Base-by-base conservation (phyloP, 2,113 vertebrate species). In the Urocitellus parryii region DNA sequence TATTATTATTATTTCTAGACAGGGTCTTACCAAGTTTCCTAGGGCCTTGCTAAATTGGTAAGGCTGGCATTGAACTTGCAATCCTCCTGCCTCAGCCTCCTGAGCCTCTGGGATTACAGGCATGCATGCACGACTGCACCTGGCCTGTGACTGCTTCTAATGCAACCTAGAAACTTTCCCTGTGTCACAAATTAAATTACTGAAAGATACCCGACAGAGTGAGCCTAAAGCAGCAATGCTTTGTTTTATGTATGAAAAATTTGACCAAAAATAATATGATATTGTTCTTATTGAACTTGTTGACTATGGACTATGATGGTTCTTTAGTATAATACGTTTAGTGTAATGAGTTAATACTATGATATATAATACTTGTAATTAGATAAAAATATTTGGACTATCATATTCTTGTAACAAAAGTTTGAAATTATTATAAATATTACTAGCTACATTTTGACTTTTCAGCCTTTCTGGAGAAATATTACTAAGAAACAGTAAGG, bases 371-470 rank as follows among this genome's bases (percentile, higher is more conserved):
- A 29, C 34, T 88, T 93, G 67, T 81, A 45, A 89, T 76, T 37
- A 78, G 90, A 90, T 88, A 24, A 84, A 80, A 68, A 65, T 29
- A 87, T 34, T 34, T 94, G 29, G 32, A 32, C 85, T 78, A 73
- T 83, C 34, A 48, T 22, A 70, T 82, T 94, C 58, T 83, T 63
- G 76, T 34, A 86, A 91, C 48, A 93, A 86, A 82, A n/a, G 74
- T 82, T 86, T 48, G 7, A 45, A 67, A 16, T 27, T 18, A 91
- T 91, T 42, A 79, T 29, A 95, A 89, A 45, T 67, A 61, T 96
- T 63, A 70, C 34, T 39, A 90, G 29, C 25, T 76, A 25, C 37
- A 77, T 92, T 95, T 96, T 92, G 37, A 90, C 48, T 82, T 84
- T 39, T 85, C 17, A 93, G 6, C 17, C 14, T 63, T n/a, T 16